These are phyloP conservation scores for Leptothorax acervorum DNA, from an alignment of 2,888 invertebrate genomes.

Conservation along the genomic window DNA sequence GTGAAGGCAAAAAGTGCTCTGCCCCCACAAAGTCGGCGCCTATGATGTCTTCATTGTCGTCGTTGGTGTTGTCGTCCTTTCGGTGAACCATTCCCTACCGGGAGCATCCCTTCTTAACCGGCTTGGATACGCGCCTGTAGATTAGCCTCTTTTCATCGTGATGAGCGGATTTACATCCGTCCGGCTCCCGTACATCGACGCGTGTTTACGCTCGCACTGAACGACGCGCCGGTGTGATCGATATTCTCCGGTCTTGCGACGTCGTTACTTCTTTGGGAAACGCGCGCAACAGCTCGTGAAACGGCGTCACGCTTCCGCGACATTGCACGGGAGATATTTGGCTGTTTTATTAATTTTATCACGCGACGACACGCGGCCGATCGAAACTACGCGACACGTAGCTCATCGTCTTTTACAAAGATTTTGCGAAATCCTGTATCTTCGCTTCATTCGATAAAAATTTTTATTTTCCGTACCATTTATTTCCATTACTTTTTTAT, in stretches of 20 bases:
- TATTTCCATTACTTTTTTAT: not conserved
- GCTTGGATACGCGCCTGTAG: conserved; percentile 40
- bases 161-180: conserved; percentile 41
- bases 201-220: conserved; percentile 31
- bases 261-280: conserved; percentile 45
- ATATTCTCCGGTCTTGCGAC: conserved; percentile 36
- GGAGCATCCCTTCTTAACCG: conserved; percentile 30
- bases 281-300: conserved; percentile 36
- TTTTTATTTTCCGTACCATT: not conserved
- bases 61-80: conserved; percentile 43
- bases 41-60: not conserved
- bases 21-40: too few species aligned
- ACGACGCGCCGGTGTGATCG: conserved; percentile 33
- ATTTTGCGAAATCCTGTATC: not conserved
- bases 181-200: conserved; percentile 27
- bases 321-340: conserved; percentile 13
- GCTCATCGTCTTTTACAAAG: not conserved
- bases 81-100: conserved; percentile 70
- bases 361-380: not conserved
- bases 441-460: not conserved
- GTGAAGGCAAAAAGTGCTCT: too few species aligned
- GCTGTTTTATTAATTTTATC: conserved; percentile 23
- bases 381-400: not conserved
- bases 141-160: conserved; percentile 48
- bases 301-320: conserved; percentile 37